Percentiles rank a stretch among this genome's conserved stretches.
These are phyloP conservation scores for Ectropis grisescens DNA, from an alignment of 1,140 invertebrate genomes.

Conservation along the genomic window DNA sequence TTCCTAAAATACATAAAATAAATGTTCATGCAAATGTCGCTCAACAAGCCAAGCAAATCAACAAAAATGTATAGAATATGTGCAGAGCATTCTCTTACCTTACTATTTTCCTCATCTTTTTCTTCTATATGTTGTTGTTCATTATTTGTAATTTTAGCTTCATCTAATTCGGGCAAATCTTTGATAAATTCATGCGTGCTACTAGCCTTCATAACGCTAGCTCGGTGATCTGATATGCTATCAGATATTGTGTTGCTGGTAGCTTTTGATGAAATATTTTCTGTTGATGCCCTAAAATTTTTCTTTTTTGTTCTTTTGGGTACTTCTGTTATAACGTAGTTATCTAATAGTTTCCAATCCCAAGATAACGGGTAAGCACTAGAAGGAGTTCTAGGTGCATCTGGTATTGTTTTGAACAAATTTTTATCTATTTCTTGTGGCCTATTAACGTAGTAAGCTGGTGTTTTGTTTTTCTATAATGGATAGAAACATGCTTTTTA, in stretches of 20 bases:
- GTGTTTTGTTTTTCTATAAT: conserved; percentile 84
- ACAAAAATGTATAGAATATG: conserved; percentile 22
- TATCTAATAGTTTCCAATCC: conserved; percentile 80
- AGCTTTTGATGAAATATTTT: conserved; percentile 60
- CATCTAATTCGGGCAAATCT: conserved; percentile 53
- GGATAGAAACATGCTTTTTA: no score
- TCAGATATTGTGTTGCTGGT: conserved; percentile 49
- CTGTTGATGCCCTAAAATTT: conserved; percentile 51
- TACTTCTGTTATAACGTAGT: conserved; percentile 51
- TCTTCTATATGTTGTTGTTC: conserved; percentile 8
- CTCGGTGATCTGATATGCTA: conserved; percentile 32
- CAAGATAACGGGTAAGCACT: conserved; percentile 75
- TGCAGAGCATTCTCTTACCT: no score
- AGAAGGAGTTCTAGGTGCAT: conserved; percentile 81
- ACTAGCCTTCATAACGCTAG: conserved; percentile 47
- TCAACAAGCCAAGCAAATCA: conserved; percentile 58
- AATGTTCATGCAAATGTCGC: conserved; percentile 59
- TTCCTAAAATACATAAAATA: conserved; percentile 56
- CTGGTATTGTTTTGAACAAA: conserved; percentile 78
- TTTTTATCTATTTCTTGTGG: conserved; percentile 80
- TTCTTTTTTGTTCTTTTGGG: conserved; percentile 54
- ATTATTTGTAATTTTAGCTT: conserved; percentile 30
- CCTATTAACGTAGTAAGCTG: conserved; percentile 83
- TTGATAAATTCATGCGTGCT: conserved; percentile 57
- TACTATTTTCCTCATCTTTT: conserved; percentile 19